Evolutionary conservation across 2,888 invertebrate species (phyloP).

Genomic region (Herminia tarsipennalis): DNA sequence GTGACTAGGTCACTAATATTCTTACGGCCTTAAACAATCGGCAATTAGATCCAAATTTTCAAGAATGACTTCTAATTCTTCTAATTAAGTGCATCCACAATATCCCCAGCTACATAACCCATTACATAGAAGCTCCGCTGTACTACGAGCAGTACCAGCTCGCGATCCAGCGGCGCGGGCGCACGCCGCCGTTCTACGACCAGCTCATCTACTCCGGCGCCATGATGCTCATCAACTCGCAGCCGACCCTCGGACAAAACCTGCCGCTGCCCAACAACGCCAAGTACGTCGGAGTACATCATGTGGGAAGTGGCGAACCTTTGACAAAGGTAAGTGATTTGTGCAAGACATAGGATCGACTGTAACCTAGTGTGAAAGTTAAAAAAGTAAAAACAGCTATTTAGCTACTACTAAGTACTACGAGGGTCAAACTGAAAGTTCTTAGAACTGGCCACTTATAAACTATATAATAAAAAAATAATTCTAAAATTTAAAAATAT

Average conservation of each 20-base stretch:
- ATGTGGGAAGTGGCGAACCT: slow-evolving; percentile 43
- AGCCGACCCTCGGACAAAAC: slow-evolving; percentile 54
- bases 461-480: no score
- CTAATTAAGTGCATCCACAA: not conserved
- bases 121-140: slow-evolving; percentile 52
- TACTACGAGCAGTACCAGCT: slow-evolving; percentile 53
- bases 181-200: slow-evolving; percentile 52
- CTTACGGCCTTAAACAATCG: no score
- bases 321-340: slow-evolving; percentile 49
- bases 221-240: slow-evolving; percentile 60
- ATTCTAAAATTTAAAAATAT: no score
- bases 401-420: no score
- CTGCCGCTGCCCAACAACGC: slow-evolving; percentile 55
- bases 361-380: no score
- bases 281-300: slow-evolving; percentile 64
- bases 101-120: slow-evolving; percentile 49
- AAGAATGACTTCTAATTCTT: no score
- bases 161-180: slow-evolving; percentile 48
- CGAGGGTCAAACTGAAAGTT: no score
- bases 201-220: slow-evolving; percentile 52
- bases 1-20: no score
- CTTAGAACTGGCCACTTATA: no score
- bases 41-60: no score
- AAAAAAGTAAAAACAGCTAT: no score
- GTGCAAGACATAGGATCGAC: no score